Evolutionary conservation across 2,113 vertebrate species (phyloP), one percentile per base, ranked within the genome.

Genomic region (Australoheros scitulus): DNA sequence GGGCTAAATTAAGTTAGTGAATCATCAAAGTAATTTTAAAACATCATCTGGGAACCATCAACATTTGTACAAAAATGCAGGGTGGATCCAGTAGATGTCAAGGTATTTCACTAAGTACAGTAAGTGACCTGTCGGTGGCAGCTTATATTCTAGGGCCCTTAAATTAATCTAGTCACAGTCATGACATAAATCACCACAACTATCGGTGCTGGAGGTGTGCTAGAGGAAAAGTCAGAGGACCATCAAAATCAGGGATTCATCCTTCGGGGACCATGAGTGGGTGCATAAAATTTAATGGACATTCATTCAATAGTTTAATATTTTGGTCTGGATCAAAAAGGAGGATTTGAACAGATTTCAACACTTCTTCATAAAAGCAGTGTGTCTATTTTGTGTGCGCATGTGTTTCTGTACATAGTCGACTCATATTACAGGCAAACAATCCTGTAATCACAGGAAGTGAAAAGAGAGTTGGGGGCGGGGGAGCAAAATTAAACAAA

Each of bases 381-480:
- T 2, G 47, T 2, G 26, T 55, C 26, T 72, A 9, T 55, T 29
- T 72, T n/a, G 77, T 88, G 86, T 60, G 32, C 59, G 83, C 64
- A 50, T 81, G 83, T 83, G 79, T 81, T 81, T 58, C 57, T 77
- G 77, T 64, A 55, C 9, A 3, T 57, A 65, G 41, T 80, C 18
- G 4, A 24, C 63, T 86, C 65, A 32, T 47, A 68, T 83, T 63
- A 87, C 85, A 83, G 47, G 43, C 47, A 74, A 75, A 86, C 77
- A 79, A 83, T 76, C 84, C 80, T 87, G 77, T 80, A 78, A 77
- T 74, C 81, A 87, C 76, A 85, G 77, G 68, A 87, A 83, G 81
- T 72, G 76, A 63, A 81, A 77, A n/a, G 50, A 86, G 11, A 79
- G 75, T 55, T 0, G 6, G 22, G 22, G 61, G 63, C n/a, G 5